These are phyloP conservation scores for Aepyceros melampus DNA, from an alignment of 2,113 vertebrate genomes.

Conservation along the genomic window DNA sequence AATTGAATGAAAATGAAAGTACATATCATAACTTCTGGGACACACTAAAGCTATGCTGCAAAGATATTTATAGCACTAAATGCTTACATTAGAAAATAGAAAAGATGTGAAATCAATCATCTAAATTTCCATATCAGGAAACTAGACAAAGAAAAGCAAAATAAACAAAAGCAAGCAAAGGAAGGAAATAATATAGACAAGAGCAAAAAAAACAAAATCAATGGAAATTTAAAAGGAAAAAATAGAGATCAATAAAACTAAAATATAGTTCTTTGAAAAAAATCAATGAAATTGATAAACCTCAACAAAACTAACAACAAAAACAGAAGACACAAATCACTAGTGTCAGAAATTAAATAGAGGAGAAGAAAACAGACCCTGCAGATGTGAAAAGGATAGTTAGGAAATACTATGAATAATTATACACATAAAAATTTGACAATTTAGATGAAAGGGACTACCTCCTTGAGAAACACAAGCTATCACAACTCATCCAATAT, in stretches of 20 bases:
- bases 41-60: neutral
- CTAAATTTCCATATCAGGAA: neutral
- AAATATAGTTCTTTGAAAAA: neutral
- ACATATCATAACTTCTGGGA: neutral
- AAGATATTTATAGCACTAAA: neutral
- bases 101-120: neutral
- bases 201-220: neutral
- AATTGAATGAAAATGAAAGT: conserved; percentile 1
- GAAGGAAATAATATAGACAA: neutral
- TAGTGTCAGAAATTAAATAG: neutral
- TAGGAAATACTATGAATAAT: neutral
- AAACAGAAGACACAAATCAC: neutral
- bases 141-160: neutral
- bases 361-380: neutral
- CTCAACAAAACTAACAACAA: neutral
- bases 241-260: neutral
- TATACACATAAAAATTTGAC: neutral
- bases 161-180: conserved; percentile 7
- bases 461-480: neutral
- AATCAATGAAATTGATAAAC: neutral
- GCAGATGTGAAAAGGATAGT: neutral
- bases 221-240: neutral
- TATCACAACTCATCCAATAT: neutral
- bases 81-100: neutral
- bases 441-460: neutral